Percentiles rank a stretch among this genome's conserved stretches.
Conservation (phyloP, 2,888 invertebrate species). For the Agrypnus murinus region DNA sequence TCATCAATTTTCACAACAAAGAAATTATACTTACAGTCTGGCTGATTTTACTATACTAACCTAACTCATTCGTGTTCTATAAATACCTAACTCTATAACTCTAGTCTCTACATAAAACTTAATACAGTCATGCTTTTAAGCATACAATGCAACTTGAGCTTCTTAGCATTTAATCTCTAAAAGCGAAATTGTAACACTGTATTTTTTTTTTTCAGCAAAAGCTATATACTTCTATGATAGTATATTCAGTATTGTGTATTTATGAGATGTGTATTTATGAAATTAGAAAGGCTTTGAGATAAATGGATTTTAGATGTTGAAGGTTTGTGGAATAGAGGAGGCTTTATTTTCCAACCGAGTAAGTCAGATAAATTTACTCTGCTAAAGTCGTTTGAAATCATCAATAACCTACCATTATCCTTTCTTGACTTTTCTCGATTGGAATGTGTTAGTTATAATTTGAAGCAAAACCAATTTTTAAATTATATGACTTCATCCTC, state of each 20-base stretch:
- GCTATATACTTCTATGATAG: no score
- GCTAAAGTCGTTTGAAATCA: conserved; percentile 8
- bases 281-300: conserved; percentile 18
- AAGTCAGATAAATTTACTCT: conserved; percentile 25
- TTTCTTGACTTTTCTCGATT: neutral
- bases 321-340: conserved; percentile 8
- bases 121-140: conserved; percentile 22
- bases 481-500: neutral
- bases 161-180: no score
- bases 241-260: no score
- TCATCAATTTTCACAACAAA: neutral
- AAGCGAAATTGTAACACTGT: no score
- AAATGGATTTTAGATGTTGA: conserved; percentile 20
- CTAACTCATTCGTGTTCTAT: conserved; percentile 21
- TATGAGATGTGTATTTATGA: neutral
- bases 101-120: no score
- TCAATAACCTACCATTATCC: conserved; percentile 4
- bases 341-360: conserved; percentile 10
- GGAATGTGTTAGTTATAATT: neutral
- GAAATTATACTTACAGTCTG: conserved; percentile 14
- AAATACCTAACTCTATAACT: conserved; percentile 14
- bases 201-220: no score
- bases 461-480: conserved; percentile 7
- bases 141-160: conserved; percentile 6
- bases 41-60: conserved; percentile 30